A percentile compares a stretch with the other conserved stretches of the same genome.
These are phyloP conservation scores for Ichneumoninae sp. DNA, from an alignment of 2,888 invertebrate genomes.

Conservation along the genomic window DNA sequence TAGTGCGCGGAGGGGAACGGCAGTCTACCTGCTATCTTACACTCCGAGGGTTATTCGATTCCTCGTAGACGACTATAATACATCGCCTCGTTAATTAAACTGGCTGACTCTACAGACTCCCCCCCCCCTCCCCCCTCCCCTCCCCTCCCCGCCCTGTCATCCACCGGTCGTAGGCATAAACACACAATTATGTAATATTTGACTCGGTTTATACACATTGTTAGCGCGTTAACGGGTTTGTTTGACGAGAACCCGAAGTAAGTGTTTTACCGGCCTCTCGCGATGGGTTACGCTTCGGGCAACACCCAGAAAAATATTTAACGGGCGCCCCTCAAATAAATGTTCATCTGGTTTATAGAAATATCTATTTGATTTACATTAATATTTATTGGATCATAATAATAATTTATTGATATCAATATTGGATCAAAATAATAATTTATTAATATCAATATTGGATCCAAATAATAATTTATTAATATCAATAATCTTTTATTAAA, in stretches of 20 bases:
- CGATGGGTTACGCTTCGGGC: background rate
- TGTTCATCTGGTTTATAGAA: too few species aligned
- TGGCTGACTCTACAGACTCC: background rate
- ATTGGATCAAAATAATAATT: too few species aligned
- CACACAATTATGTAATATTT: slow-evolving; percentile 56
- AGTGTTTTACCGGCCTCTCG: slow-evolving; percentile 1
- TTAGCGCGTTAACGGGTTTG: slow-evolving; percentile 59
- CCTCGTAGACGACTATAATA: slow-evolving; percentile 50
- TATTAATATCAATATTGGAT: too few species aligned
- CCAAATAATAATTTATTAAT: too few species aligned
- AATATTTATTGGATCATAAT: too few species aligned
- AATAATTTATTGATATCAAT: too few species aligned
- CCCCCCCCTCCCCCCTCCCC: background rate
- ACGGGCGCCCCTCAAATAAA: too few species aligned
- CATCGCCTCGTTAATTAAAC: slow-evolving; percentile 50
- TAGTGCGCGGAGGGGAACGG: slow-evolving; percentile 38
- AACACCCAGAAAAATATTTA: background rate
- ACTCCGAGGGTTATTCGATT: slow-evolving; percentile 30
- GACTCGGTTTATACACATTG: slow-evolving; percentile 57
- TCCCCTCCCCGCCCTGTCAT: background rate
- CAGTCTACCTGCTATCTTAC: slow-evolving; percentile 37
- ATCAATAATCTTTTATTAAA: too few species aligned
- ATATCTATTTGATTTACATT: too few species aligned
- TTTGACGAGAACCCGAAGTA: slow-evolving; percentile 31
- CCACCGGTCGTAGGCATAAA: slow-evolving; percentile 28